Evolutionary conservation across 2,113 vertebrate species (phyloP).

Genomic region (Amphiprion ocellaris): DNA sequence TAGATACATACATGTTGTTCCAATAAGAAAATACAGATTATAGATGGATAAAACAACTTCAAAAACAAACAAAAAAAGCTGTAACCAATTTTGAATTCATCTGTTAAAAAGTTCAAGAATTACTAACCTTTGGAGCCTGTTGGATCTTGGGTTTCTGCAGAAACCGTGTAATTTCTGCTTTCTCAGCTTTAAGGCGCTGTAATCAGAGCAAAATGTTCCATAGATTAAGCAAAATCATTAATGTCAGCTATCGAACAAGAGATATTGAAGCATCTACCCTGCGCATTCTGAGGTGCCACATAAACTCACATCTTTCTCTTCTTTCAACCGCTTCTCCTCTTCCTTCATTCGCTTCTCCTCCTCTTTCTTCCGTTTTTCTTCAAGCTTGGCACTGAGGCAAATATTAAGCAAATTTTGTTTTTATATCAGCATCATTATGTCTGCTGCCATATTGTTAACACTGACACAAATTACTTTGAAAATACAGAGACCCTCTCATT

Average conservation of each 20-base stretch:
- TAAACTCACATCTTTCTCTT: conserved; percentile 92
- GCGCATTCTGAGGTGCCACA: neutral
- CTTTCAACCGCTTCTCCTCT: conserved; percentile 94
- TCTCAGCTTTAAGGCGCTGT: conserved; percentile 95
- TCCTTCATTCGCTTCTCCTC: conserved; percentile 93
- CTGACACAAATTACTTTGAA: neutral
- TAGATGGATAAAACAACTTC: no score
- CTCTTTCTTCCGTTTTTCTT: conserved; percentile 97
- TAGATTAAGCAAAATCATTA: neutral
- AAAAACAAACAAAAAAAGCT: no score
- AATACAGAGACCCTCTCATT: neutral
- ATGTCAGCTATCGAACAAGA: neutral
- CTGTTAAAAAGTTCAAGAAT: neutral
- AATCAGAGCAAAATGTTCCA: conserved; percentile 26
- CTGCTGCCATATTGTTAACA: neutral
- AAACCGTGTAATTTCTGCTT: conserved; percentile 96
- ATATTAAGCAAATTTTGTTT: conserved; percentile 7
- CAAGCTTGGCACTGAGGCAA: conserved; percentile 90
- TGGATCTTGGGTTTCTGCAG: conserved; percentile 95
- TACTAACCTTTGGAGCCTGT: conserved; percentile 91
- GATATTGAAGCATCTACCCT: neutral
- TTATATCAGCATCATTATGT: neutral
- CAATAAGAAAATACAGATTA: neutral
- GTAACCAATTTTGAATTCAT: no score
- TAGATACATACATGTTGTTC: neutral